phyloP scores from a whole-genome alignment of 2,888 invertebrate species.

The Graphium colonna region DNA sequence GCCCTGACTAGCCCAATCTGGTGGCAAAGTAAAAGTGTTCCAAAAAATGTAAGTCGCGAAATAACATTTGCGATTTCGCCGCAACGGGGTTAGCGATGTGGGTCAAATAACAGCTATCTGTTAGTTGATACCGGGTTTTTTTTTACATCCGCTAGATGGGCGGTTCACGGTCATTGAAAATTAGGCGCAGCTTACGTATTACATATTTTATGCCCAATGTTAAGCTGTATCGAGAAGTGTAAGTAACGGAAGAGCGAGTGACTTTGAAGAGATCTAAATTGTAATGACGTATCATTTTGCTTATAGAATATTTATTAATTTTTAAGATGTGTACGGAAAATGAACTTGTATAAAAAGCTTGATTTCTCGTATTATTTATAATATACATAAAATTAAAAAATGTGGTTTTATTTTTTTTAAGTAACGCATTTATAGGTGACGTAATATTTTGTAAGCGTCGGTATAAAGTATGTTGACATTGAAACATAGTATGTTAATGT shows the following conservation, averaged over 20 bases:
- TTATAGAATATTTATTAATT: no score
- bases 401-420: no score
- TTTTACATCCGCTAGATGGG: slow-evolving; percentile 51
- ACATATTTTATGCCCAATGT: neutral
- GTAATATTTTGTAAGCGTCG: no score
- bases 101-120: slow-evolving; percentile 75
- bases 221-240: slow-evolving; percentile 14
- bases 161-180: slow-evolving; percentile 56
- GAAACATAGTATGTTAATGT: no score
- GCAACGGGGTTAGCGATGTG: slow-evolving; percentile 71
- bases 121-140: slow-evolving; percentile 44
- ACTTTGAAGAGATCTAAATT: no score
- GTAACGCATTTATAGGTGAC: no score
- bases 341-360: no score
- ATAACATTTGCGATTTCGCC: slow-evolving; percentile 78
- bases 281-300: no score
- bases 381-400: no score
- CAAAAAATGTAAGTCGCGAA: slow-evolving; percentile 75
- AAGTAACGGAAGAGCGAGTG: slow-evolving; percentile 21
- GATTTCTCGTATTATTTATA: no score
- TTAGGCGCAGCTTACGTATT: slow-evolving; percentile 35
- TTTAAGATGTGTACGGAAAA: no score
- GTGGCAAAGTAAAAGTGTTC: slow-evolving; percentile 77
- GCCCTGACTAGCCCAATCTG: slow-evolving; percentile 38
- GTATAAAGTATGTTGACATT: no score